phyloP scores from a whole-genome alignment of 2,888 invertebrate genomes.

The Polyploca ridens region DNA sequence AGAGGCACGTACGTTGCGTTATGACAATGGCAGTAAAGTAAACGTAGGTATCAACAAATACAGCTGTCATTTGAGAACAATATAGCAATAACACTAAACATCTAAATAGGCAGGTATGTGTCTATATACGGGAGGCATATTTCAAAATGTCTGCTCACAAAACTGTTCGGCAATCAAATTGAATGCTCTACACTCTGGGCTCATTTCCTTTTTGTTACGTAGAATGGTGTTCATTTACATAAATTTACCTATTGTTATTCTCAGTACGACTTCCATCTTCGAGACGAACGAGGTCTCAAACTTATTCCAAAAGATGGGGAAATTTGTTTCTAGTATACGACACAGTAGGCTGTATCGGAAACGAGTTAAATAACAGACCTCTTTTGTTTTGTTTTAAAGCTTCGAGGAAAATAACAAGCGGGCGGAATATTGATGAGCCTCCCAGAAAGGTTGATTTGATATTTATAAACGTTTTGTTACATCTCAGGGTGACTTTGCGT shows the following conservation, averaged over 20 bases:
- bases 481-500: conserved; percentile 37
- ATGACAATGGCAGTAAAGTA: conserved; percentile 19
- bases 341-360: conserved; percentile 79
- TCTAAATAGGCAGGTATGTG: conserved; percentile 29
- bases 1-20: conserved; percentile 15
- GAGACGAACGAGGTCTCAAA: conserved; percentile 64
- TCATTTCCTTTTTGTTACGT: conserved; percentile 81
- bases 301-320: conserved; percentile 60
- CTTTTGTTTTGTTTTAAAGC: conserved; percentile 74
- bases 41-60: conserved; percentile 26
- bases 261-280: conserved; percentile 61
- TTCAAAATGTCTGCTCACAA: conserved; percentile 60
- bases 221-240: conserved; percentile 78
- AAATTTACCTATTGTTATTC: conserved; percentile 83
- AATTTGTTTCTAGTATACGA: conserved; percentile 78
- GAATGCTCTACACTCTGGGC: conserved; percentile 60
- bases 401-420: conserved; percentile 71
- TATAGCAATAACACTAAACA: conserved; percentile 38
- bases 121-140: conserved; percentile 46
- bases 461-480: conserved; percentile 52
- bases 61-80: conserved; percentile 36
- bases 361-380: conserved; percentile 80
- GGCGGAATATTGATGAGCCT: conserved; percentile 74
- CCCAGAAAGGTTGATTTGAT: conserved; percentile 52
- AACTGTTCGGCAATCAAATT: conserved; percentile 66